These are phyloP conservation scores for Andricus quercusramuli DNA, from an alignment of 2,888 invertebrate genomes.

Conservation along the genomic window DNA sequence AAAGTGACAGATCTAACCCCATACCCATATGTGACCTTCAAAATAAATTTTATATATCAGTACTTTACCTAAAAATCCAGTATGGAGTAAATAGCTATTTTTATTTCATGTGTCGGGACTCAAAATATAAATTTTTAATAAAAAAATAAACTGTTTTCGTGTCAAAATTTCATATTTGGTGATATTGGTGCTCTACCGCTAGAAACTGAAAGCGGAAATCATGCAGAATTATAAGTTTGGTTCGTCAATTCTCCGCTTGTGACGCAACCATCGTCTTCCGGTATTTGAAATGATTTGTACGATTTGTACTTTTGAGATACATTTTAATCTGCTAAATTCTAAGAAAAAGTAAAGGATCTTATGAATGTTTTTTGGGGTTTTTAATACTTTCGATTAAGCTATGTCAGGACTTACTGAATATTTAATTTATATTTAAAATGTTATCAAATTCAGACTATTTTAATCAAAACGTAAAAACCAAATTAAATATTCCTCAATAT, in stretches of 20 bases:
- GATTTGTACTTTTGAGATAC: not conserved
- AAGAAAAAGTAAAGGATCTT: not conserved
- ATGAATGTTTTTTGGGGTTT: not conserved
- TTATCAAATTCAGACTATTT: no score
- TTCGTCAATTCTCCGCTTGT: constrained; percentile 3
- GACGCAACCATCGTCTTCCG: constrained; percentile 3
- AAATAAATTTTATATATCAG: not conserved
- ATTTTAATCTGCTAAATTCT: not conserved
- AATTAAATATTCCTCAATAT: no score
- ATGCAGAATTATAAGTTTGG: constrained; percentile 9
- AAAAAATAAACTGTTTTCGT: not conserved
- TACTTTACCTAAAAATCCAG: not conserved
- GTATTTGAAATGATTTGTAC: not conserved
- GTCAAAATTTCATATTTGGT: constrained; percentile 1
- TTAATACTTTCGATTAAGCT: no score
- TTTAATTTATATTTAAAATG: no score
- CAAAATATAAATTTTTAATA: not conserved
- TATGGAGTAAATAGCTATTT: not conserved
- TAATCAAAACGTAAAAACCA: no score
- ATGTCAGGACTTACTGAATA: no score
- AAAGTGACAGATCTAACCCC: constrained; percentile 15
- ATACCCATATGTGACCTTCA: constrained; percentile 8
- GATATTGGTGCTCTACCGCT: not conserved
- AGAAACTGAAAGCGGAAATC: constrained; percentile 7
- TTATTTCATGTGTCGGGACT: not conserved